Conservation (phyloP, 2,113 vertebrate genomes). For the Hystrix cristata region DNA sequence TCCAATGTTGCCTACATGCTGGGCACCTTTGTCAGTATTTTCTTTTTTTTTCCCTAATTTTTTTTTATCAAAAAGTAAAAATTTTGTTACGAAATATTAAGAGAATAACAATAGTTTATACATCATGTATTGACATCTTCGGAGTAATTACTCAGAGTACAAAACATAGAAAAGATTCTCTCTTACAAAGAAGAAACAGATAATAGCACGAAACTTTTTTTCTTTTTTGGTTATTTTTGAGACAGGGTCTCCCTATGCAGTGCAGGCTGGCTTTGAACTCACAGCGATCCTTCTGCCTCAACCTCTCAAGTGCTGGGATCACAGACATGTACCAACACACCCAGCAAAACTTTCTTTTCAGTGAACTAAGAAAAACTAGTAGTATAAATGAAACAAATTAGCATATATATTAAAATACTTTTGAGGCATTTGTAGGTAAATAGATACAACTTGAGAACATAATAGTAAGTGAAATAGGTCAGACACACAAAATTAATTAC, state of each 20-base stretch:
- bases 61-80: background rate
- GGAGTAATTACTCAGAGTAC: background rate
- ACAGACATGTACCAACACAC: background rate
- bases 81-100: background rate
- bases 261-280: background rate
- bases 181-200: background rate
- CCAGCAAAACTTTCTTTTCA: background rate
- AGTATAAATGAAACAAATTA: background rate
- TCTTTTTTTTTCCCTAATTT: background rate
- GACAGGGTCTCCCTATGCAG: background rate
- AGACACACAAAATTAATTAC: background rate
- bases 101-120: background rate
- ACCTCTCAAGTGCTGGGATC: background rate
- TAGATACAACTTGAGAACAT: background rate
- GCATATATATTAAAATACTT: background rate
- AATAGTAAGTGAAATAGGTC: background rate
- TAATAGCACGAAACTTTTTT: background rate
- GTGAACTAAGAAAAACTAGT: background rate
- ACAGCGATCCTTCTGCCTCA: background rate
- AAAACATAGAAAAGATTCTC: background rate
- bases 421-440: background rate
- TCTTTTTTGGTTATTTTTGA: background rate
- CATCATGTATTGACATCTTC: background rate
- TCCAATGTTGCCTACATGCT: rapidly evolving
- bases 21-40: background rate